phyloP scores from a whole-genome alignment of 1,140 invertebrate species.

The Varroa destructor region DNA sequence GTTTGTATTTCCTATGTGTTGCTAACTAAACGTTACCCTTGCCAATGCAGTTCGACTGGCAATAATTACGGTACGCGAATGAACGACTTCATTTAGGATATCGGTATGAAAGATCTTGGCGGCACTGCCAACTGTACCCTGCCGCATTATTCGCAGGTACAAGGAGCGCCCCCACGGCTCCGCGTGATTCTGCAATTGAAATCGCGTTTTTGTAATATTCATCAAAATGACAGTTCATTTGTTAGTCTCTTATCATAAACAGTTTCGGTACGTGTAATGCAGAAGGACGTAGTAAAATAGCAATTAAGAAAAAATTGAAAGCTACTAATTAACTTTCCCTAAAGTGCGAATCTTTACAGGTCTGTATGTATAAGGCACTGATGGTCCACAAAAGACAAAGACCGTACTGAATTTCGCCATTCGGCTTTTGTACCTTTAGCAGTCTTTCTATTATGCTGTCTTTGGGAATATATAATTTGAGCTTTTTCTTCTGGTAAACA shows the following conservation, averaged over 20 bases:
- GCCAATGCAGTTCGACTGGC: constrained; percentile 1
- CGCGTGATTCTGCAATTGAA: background rate
- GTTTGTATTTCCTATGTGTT: too few relatives aligned
- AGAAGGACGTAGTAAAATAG: too few relatives aligned
- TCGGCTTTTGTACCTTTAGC: background rate
- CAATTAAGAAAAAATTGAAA: too few relatives aligned
- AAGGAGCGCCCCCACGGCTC: background rate
- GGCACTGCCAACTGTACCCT: background rate
- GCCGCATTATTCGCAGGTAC: background rate
- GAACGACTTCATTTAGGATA: background rate
- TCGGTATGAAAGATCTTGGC: background rate
- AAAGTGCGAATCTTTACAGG: too few relatives aligned
- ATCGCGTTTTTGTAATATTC: too few relatives aligned
- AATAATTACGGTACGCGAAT: background rate
- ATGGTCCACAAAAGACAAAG: too few relatives aligned
- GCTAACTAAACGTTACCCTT: background rate
- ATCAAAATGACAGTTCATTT: too few relatives aligned
- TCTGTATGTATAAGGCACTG: too few relatives aligned
- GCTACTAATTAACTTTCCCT: too few relatives aligned
- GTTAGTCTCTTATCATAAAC: too few relatives aligned
- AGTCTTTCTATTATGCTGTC: background rate
- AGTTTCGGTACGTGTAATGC: too few relatives aligned
- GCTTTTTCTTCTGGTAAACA: background rate
- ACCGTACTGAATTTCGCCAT: too few relatives aligned
- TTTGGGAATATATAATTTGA: background rate